Base-by-base conservation (phyloP, 2,797 vertebrate species). In the Rhabdomys pumilio region DNA sequence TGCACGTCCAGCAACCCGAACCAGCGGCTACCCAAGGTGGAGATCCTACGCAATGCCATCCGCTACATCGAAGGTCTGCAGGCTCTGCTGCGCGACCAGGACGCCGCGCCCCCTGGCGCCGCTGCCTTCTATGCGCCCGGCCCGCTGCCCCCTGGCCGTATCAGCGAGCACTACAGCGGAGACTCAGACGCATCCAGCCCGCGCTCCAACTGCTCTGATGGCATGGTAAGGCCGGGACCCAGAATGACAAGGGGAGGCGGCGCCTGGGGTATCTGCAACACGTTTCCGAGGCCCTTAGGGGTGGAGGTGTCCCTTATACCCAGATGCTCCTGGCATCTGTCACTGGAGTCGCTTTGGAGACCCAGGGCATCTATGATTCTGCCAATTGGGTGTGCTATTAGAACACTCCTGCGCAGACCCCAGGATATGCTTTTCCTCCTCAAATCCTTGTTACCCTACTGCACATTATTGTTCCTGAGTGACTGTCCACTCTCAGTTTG, bases 11-110 rank as follows among this genome's bases (percentile, higher is more conserved):
- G 99, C 95, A 99, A 99, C 98, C 99, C 99, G 57, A 99, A 99
- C 98, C 99, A 99, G 98, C 98, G 99, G 97, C 99, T 99, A 96
- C 99, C 99, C 97, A 99, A 99, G 91, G 99, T 99, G 98, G 99
- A 99, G 98, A 99, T 99, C 98, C 99, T 99, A 95, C 99, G 99
- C 96, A 99, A 99, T 34, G 99, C 99, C 98, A 99, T 99, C 98
- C 99, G 99, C 97, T 99, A 99, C 98, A 99, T 99, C 38, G 99
- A 99, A 98, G 99, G 99, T 80, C 99, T 99, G 94, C 99, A 99
- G 98, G 98, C 99, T 1, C 99, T 99, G 97, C 99, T 99, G 83
- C 98, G 99, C 13, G 99, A 99, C 80, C 99, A 99, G 97, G 99
- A 99, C 93, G 99, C 99, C 24, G 91, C 97, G 69, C 65, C 96